Percentiles rank a stretch among this genome's conserved stretches.
These are phyloP conservation scores for Lasiurus cinereus DNA, from an alignment of 2,113 vertebrate genomes.

Conservation along the genomic window DNA sequence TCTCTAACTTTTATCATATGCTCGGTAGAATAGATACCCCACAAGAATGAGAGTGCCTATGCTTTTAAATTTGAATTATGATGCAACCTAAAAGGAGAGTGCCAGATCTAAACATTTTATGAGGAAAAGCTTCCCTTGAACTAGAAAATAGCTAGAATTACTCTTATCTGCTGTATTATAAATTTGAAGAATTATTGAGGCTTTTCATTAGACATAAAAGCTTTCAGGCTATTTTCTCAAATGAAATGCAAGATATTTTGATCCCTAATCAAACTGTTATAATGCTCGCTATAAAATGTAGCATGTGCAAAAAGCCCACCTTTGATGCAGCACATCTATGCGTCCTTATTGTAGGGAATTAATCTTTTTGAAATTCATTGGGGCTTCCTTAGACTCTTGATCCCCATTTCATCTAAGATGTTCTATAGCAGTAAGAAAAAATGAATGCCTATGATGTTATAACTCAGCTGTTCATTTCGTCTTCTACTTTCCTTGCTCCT, in stretches of 20 bases:
- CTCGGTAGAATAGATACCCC: background rate
- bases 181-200: slow-evolving; percentile 44
- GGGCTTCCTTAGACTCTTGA: background rate
- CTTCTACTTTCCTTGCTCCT: background rate
- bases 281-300: slow-evolving; percentile 58
- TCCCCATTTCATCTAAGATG: background rate
- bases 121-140: slow-evolving; percentile 48
- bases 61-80: slow-evolving; percentile 63
- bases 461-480: background rate
- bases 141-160: slow-evolving; percentile 31
- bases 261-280: slow-evolving; percentile 59
- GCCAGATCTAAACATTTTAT: slow-evolving; percentile 52
- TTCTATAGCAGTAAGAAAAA: slow-evolving; percentile 5
- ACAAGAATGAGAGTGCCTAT: background rate
- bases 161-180: slow-evolving; percentile 24
- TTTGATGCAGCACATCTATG: slow-evolving; percentile 17
- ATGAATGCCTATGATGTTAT: background rate
- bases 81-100: slow-evolving; percentile 36
- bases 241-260: slow-evolving; percentile 20
- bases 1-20: background rate
- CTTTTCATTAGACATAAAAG: slow-evolving; percentile 65
- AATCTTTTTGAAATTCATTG: slow-evolving; percentile 42
- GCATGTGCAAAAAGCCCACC: background rate
- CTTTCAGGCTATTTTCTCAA: slow-evolving; percentile 45
- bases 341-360: background rate